A percentile compares a stretch with the other conserved stretches of the same genome.
Evolutionary conservation across 2,888 invertebrate species (phyloP).

Genomic region (Heliconius cydno): DNA sequence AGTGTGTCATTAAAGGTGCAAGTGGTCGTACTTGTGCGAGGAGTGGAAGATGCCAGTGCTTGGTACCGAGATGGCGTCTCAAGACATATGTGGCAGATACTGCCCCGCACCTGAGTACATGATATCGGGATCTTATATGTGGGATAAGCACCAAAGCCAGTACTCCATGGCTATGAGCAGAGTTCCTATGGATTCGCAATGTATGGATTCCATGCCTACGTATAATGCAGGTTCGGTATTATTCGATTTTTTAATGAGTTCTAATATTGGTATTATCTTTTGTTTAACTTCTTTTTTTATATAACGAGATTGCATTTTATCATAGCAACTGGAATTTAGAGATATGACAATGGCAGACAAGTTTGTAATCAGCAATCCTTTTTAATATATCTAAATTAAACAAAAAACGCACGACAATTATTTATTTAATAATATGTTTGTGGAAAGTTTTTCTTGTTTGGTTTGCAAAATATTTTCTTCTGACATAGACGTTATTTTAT

Average conservation of each 20-base stretch:
- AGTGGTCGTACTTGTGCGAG: constrained; percentile 55
- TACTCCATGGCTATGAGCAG: constrained; percentile 60
- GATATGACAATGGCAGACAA: constrained; percentile 22
- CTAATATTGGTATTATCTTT: background rate
- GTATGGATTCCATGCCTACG: constrained; percentile 39
- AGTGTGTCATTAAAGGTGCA: constrained; percentile 60
- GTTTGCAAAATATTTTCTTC: background rate
- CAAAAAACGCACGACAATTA: background rate
- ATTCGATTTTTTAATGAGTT: background rate
- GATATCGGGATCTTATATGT: constrained; percentile 59
- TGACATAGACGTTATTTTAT: background rate
- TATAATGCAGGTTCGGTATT: constrained; percentile 61
- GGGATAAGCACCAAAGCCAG: constrained; percentile 67
- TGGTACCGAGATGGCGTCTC: constrained; percentile 70
- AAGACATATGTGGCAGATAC: constrained; percentile 69
- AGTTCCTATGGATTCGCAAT: constrained; percentile 52
- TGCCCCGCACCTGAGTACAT: constrained; percentile 62
- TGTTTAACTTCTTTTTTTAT: constrained; percentile 14
- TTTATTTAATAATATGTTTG: constrained; percentile 7
- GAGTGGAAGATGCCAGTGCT: constrained; percentile 75
- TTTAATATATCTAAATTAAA: constrained; percentile 9
- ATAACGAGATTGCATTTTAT: constrained; percentile 24
- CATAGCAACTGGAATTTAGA: constrained; percentile 27
- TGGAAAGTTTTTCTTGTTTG: background rate
- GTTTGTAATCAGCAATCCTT: background rate